These are phyloP conservation scores for Sebastes diaconus DNA, from an alignment of 2,797 vertebrate genomes.

Conservation along the genomic window DNA sequence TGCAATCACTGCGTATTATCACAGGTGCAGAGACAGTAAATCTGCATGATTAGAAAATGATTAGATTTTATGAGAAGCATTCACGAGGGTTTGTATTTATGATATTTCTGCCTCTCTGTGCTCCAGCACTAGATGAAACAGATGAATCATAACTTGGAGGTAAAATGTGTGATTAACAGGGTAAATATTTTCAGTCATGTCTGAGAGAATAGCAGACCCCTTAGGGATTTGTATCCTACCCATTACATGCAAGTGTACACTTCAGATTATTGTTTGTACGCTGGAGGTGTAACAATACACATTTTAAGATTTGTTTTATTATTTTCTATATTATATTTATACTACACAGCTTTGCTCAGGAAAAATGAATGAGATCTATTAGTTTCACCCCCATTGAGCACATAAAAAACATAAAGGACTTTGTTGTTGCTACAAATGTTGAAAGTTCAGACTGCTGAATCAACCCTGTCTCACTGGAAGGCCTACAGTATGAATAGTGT, in stretches of 20 bases:
- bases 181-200: neutral
- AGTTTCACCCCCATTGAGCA: neutral
- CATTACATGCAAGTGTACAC: neutral
- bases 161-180: neutral
- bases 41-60: neutral
- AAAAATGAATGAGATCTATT: neutral
- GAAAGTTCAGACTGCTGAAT: neutral
- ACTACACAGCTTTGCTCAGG: neutral
- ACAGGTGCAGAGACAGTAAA: constrained; percentile 5
- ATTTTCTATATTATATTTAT: neutral
- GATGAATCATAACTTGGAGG: neutral
- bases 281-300: neutral
- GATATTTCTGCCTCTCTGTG: neutral
- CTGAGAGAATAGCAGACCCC: neutral
- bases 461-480: no score
- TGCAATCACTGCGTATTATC: neutral
- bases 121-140: neutral
- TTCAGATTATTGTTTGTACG: neutral
- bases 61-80: neutral
- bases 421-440: neutral
- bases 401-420: neutral
- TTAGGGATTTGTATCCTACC: neutral
- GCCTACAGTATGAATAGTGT: no score
- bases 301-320: neutral
- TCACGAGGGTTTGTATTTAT: neutral